These are phyloP conservation scores for Peucedramus taeniatus DNA, from an alignment of 2,113 vertebrate species.

Conservation along the genomic window DNA sequence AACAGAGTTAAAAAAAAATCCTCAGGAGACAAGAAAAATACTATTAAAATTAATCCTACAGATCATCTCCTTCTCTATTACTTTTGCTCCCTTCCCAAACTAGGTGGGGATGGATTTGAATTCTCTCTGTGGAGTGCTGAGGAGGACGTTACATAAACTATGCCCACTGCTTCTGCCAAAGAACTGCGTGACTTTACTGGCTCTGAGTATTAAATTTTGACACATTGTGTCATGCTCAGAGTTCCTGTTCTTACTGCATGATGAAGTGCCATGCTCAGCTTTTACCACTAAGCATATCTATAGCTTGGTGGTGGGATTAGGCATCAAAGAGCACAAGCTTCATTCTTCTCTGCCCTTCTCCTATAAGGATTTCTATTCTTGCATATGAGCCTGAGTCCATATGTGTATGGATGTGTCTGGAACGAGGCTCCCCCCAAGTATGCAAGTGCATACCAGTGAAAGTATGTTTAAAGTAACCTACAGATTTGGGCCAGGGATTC, in stretches of 20 bases:
- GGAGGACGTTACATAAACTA: not conserved
- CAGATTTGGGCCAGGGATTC: not conserved
- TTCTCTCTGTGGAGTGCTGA: not conserved
- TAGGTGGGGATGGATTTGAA: not conserved
- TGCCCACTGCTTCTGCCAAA: not conserved
- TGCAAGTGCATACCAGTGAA: not conserved
- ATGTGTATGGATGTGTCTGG: not conserved
- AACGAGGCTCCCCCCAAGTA: not conserved
- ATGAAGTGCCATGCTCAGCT: not conserved
- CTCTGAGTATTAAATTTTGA: not conserved
- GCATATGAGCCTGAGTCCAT: too few relatives aligned
- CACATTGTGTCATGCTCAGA: not conserved
- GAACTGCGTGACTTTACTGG: not conserved
- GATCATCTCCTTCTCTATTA: not conserved
- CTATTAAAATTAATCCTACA: constrained; percentile 44
- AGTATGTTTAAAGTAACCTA: not conserved
- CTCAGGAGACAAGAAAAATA: not conserved
- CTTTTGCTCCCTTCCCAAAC: constrained; percentile 31
- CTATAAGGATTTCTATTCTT: not conserved
- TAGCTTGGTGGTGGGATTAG: not conserved
- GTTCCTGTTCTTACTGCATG: not conserved
- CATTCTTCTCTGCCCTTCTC: not conserved
- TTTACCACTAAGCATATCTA: not conserved
- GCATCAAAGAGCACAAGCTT: not conserved
- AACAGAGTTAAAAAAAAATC: not conserved